phyloP scores from a whole-genome alignment of 2,888 invertebrate genomes.

The Bhutanitis thaidina region DNA sequence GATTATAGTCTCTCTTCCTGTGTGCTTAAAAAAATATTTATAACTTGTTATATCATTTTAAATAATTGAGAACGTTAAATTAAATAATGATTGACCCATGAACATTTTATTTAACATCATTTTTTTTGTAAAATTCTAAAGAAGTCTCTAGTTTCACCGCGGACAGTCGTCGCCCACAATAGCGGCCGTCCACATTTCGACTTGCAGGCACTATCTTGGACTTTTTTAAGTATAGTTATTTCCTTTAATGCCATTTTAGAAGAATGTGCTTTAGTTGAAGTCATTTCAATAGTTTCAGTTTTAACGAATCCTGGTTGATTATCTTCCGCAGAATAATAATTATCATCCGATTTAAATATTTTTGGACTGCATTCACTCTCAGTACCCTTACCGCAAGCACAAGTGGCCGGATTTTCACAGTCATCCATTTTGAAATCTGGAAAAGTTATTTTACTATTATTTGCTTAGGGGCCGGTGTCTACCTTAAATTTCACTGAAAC shows the following conservation, averaged over 20 bases:
- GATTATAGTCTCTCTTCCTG: too few species aligned
- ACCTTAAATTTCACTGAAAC: too few species aligned
- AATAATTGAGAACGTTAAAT: too few species aligned
- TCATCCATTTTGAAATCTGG: constrained; percentile 18
- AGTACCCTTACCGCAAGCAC: background rate
- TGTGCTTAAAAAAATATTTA: too few species aligned
- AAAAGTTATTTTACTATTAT: constrained; percentile 10
- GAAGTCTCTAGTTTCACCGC: constrained; percentile 50
- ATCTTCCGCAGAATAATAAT: too few species aligned
- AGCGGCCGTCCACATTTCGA: constrained; percentile 30
- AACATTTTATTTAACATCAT: background rate
- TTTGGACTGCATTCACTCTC: background rate
- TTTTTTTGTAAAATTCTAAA: constrained; percentile 32
- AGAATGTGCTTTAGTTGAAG: background rate
- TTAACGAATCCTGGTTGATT: background rate
- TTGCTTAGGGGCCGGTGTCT: too few species aligned
- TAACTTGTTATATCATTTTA: too few species aligned
- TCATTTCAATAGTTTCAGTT: background rate
- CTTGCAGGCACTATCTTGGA: background rate
- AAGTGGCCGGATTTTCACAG: constrained; percentile 1
- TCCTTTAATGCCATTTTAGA: constrained; percentile 1
- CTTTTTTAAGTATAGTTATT: background rate
- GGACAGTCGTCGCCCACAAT: constrained; percentile 41
- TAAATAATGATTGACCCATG: too few species aligned
- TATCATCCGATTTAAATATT: background rate